A percentile compares a stretch with the other conserved stretches of the same genome.
Conservation (phyloP, 2,888 invertebrate genomes). For the Scrobipalpa atriplicella region DNA sequence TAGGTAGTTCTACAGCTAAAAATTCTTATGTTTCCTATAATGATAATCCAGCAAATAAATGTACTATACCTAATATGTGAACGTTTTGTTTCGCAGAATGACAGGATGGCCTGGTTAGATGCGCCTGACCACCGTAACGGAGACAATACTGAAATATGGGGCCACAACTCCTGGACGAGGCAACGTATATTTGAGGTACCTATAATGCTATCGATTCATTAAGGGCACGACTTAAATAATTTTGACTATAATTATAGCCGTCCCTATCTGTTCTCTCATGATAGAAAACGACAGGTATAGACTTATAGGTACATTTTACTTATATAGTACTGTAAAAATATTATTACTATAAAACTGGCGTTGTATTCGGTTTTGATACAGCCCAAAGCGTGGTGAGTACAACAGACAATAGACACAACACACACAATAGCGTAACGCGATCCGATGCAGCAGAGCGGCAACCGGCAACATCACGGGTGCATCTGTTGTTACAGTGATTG, state of each 20-base stretch:
- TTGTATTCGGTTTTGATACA: background rate
- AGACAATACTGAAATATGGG: background rate
- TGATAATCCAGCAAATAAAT: background rate
- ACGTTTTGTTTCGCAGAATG: background rate
- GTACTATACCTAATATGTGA: background rate
- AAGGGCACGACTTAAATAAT: no score
- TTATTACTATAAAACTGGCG: no score
- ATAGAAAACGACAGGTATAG: no score
- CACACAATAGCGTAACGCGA: slow-evolving; percentile 23
- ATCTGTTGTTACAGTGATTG: slow-evolving; percentile 29
- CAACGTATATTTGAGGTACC: no score
- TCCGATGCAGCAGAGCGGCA: slow-evolving; percentile 34
- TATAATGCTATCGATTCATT: no score
- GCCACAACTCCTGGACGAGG: no score
- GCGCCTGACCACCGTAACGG: background rate
- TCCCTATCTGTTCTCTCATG: no score
- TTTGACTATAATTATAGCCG: no score
- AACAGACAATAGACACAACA: slow-evolving; percentile 1
- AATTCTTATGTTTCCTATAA: no score
- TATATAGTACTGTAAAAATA: no score
- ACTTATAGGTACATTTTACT: no score
- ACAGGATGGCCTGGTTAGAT: background rate
- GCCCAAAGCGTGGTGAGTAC: background rate
- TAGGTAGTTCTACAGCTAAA: no score
- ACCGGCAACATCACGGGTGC: background rate